Evolutionary conservation across 2,888 invertebrate genomes (phyloP), one percentile per base, ranked within the genome.

Genomic region (Thereva unica): DNA sequence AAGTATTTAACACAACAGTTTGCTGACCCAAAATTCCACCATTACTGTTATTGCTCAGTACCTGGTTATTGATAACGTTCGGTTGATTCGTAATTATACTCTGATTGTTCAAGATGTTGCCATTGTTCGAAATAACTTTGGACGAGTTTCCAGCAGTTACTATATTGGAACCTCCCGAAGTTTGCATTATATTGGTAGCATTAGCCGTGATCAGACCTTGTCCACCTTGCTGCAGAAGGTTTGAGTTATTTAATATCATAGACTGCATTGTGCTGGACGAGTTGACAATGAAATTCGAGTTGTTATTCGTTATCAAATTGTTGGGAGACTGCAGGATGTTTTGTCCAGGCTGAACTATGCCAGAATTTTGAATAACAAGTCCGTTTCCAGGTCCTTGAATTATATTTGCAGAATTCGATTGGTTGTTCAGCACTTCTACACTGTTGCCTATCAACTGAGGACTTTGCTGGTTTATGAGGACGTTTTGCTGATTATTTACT

Each of bases 1-100:
- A 80, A 0, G 92, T 87, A 75, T 93, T 93, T 1, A 94, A 89
- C 4, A 94, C 85, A 0, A 92, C 90, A 0, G 92, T 88, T 38
- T 90, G 89, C 75, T 88, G 90, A 38, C 89, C 90, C 2, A 90
- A 83, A 12, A 90, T 85, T 4, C 70, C 69, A 6, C 73, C 68
- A 69, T 54, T 64, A 35, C 38, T 55, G 2, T 54, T 54, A 12
- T 37, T 54, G 1, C 52, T 37, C 37, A 64, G n/a, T 7, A 53
- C 53, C 44, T 52, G 52, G 9, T 61, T 67, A 40, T 68, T 70
- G 53, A 66, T 49, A 8, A 68, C 64, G 57, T 68, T 65, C n/a
- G 67, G 64, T 41, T 68, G 67, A 66, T 56, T 67, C 7, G 61
- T 47, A 40, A 68, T 50, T 7, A 68, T 54, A 52, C 68, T 69